phyloP scores from a whole-genome alignment of 2,888 invertebrate genomes.

The Carpatolechia fugitivella region DNA sequence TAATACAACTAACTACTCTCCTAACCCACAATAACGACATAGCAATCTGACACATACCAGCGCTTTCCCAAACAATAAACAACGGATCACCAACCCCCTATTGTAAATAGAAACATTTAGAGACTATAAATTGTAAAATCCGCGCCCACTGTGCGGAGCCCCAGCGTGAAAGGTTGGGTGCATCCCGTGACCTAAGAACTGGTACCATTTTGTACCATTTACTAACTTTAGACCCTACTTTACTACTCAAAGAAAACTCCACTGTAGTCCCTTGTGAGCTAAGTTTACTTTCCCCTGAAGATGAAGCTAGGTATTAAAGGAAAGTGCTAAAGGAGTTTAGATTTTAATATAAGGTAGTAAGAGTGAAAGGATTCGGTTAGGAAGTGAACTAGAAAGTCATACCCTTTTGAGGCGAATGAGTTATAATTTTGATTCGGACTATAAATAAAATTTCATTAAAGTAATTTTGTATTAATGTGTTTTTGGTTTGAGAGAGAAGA shows the following conservation, averaged over 20 bases:
- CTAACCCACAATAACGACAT: neutral
- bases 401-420: constrained; percentile 38
- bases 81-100: constrained; percentile 1
- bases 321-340: constrained; percentile 43
- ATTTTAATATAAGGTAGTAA: constrained; percentile 41
- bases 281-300: neutral
- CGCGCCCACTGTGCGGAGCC: constrained; percentile 60
- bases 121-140: constrained; percentile 42
- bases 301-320: constrained; percentile 20
- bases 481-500: too few relatives aligned
- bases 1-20: too few relatives aligned
- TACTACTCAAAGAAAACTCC: constrained; percentile 25
- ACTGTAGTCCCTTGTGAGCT: constrained; percentile 27
- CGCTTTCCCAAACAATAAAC: constrained; percentile 9
- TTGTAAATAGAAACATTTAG: constrained; percentile 28
- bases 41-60: neutral
- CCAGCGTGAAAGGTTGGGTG: constrained; percentile 75
- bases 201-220: constrained; percentile 33
- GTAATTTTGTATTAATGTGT: neutral
- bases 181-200: constrained; percentile 75
- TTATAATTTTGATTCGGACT: constrained; percentile 29
- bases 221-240: constrained; percentile 22
- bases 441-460: constrained; percentile 16
- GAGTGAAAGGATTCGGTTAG: constrained; percentile 15
- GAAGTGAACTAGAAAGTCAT: constrained; percentile 49